These are phyloP conservation scores for Caenorhabditis uteleia DNA, from an alignment of 2,888 invertebrate species.

Conservation along the genomic window DNA sequence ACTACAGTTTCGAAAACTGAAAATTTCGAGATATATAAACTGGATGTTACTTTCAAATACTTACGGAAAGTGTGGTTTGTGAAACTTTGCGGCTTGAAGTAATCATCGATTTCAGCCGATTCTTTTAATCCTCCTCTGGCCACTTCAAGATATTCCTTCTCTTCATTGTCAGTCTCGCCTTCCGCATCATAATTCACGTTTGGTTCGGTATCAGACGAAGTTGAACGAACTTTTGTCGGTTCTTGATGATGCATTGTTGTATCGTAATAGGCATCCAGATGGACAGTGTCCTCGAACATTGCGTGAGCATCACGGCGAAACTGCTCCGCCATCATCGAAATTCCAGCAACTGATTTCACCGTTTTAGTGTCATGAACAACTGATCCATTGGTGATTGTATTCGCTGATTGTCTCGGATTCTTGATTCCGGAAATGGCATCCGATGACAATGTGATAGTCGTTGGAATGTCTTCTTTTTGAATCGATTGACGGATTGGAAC, in stretches of 20 bases:
- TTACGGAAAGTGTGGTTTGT: no score
- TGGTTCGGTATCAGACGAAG: not conserved
- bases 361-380: no score
- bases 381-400: no score
- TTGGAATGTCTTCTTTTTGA: slow-evolving; percentile 2
- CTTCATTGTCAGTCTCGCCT: not conserved
- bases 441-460: slow-evolving; percentile 27
- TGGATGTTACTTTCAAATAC: no score
- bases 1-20: slow-evolving; percentile 10
- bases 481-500: slow-evolving; percentile 16
- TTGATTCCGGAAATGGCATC: no score
- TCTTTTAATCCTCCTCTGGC: slow-evolving; percentile 1
- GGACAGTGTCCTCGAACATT: slow-evolving; percentile 35
- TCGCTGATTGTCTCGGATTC: no score
- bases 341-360: slow-evolving; percentile 13
- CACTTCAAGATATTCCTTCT: not conserved
- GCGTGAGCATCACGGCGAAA: slow-evolving; percentile 31
- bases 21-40: no score
- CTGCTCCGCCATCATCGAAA: slow-evolving; percentile 28
- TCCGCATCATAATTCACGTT: slow-evolving; percentile 19
- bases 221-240: no score
- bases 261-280: slow-evolving; percentile 26
- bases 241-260: slow-evolving; percentile 2
- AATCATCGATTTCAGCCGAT: not conserved
- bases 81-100: no score